phyloP scores from a whole-genome alignment of 1,140 invertebrate species.

The Halesus radiatus region DNA sequence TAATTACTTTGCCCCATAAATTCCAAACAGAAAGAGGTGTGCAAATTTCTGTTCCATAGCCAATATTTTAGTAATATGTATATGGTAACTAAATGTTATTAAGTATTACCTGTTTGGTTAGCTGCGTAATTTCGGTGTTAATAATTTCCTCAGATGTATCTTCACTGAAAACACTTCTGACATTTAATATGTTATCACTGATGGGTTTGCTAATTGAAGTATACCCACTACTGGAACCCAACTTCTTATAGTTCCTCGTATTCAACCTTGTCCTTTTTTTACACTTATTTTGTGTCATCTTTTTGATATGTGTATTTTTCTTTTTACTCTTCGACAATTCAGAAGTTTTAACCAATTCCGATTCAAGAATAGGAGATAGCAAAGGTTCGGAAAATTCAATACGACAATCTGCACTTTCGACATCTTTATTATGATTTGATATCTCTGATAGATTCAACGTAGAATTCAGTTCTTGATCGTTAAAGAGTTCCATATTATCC shows the following conservation, averaged over 20 bases:
- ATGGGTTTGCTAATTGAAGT: neutral
- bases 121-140: neutral
- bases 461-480: constrained; percentile 19
- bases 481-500: constrained; percentile 31
- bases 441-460: neutral
- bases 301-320: neutral
- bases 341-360: neutral
- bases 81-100: neutral
- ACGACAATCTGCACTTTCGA: too few species aligned
- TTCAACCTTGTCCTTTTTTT: neutral
- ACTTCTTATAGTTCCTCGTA: neutral
- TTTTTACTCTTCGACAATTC: neutral
- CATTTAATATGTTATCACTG: constrained; percentile 7
- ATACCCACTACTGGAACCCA: neutral
- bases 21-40: too few species aligned
- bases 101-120: neutral
- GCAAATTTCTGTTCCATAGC: too few species aligned
- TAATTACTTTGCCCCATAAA: too few species aligned
- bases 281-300: neutral
- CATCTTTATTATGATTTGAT: neutral
- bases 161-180: neutral
- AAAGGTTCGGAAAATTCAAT: too few species aligned
- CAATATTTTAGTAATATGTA: too few species aligned
- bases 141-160: neutral
- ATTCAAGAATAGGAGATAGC: neutral